These are phyloP conservation scores for Euplagia quadripunctaria DNA, from an alignment of 2,888 invertebrate species.

Conservation along the genomic window DNA sequence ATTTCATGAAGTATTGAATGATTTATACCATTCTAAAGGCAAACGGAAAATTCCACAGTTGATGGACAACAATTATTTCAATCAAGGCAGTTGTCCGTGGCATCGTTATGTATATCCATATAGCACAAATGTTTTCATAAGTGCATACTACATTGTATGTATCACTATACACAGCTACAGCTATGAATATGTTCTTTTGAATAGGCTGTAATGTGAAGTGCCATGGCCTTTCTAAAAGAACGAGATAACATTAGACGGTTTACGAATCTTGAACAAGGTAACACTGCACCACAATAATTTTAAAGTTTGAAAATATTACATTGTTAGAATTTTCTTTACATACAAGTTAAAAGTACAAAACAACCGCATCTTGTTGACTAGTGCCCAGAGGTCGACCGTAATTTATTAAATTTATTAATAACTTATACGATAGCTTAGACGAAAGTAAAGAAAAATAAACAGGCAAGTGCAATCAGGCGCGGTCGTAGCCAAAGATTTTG, in stretches of 20 bases:
- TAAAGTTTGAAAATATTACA: no score
- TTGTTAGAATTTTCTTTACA: no score
- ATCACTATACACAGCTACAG: background rate
- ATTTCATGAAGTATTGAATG: conserved; percentile 32
- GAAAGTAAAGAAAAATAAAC: no score
- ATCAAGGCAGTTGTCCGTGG: conserved; percentile 64
- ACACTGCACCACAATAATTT: no score
- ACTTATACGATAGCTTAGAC: no score
- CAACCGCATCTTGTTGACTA: no score
- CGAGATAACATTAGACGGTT: background rate
- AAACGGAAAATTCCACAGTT: conserved; percentile 77
- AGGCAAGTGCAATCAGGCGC: no score
- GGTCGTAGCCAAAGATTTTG: no score
- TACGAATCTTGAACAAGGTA: background rate
- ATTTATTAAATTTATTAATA: no score
- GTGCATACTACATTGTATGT: background rate
- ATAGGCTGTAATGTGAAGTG: no score
- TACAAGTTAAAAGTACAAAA: no score
- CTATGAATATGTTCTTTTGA: background rate
- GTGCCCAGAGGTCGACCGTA: no score
- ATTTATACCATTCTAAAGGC: conserved; percentile 60
- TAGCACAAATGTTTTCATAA: background rate
- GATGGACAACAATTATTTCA: conserved; percentile 75
- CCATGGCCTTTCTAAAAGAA: background rate
- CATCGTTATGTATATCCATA: conserved; percentile 13